phyloP scores from a whole-genome alignment of 1,140 invertebrate species.

The Brevipalpus yothersi region DNA sequence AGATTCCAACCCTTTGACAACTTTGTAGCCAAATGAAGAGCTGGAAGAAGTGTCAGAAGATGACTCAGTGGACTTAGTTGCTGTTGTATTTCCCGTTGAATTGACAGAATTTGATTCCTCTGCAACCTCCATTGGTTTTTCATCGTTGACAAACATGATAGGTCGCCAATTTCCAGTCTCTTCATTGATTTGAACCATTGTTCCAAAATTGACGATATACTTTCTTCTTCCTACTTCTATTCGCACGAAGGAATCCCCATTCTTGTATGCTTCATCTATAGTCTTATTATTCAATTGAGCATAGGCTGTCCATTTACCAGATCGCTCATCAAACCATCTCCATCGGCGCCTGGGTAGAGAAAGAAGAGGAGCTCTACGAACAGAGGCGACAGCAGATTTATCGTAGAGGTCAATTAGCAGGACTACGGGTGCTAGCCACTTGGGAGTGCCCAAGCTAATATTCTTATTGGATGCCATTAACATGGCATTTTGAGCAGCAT shows the following conservation, averaged over 20 bases:
- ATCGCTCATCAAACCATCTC: conserved; percentile 65
- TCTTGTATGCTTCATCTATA: conserved; percentile 58
- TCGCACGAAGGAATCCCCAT: conserved; percentile 41
- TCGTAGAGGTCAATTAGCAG: conserved; percentile 54
- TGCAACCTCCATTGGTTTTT: not conserved
- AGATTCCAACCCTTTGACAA: conserved; percentile 1
- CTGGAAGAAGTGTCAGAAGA: not conserved
- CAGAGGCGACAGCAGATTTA: conserved; percentile 43
- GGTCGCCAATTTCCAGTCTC: conserved; percentile 58
- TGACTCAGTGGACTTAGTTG: not conserved
- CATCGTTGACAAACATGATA: conserved; percentile 33
- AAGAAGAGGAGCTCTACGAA: conserved; percentile 41
- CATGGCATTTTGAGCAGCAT: conserved; percentile 8
- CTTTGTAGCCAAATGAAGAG: not conserved
- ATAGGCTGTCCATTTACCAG: conserved; percentile 55
- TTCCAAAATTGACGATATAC: conserved; percentile 52
- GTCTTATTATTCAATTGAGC: conserved; percentile 43
- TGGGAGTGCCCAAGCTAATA: conserved; percentile 27
- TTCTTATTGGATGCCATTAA: conserved; percentile 2
- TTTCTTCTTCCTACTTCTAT: conserved; percentile 45
- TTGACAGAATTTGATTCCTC: not conserved
- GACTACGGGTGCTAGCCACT: conserved; percentile 52
- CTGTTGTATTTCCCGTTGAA: no score
- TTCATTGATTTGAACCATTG: conserved; percentile 48
- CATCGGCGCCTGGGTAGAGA: conserved; percentile 32